Evolutionary conservation across 2,113 vertebrate species (phyloP), one percentile per base, ranked within the genome.

Genomic region (Promerops cafer): DNA sequence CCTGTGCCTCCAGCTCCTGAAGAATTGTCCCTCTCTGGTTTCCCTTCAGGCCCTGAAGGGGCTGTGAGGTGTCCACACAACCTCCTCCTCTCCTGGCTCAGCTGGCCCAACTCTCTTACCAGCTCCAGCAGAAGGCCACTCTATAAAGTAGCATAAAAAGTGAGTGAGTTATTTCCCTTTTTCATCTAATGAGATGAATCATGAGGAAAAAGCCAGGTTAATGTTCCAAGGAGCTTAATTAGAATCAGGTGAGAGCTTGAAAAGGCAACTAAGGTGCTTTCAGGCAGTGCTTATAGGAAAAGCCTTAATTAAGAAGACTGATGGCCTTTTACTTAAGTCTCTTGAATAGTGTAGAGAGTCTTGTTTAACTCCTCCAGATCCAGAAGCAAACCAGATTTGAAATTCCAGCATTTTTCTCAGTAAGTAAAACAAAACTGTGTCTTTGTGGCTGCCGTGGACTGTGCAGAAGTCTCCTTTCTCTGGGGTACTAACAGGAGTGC

Each of bases 171-270:
- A 98, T 98, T 98, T 98, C 97, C 98, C 97, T 98, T 97, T 97
- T 98, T 98, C 98, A 97, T 64, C 97, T 99, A 99, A 99, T 98
- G 98, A 99, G 98, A 98, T 98, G 98, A 98, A 98, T 98, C 98
- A 98, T 93, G 94, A 97, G 78, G 96, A 97, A 97, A 95, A 98
- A 98, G 97, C 93, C 95, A 83, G 95, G 96, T 98, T 99, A 99
- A 98, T 99, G 98, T 98, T 99, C 98, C 98, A 98, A 98, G 90
- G 98, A 98, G 98, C 97, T 98, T 99, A 99, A 99, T 99, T 99
- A 99, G 98, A 98, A 98, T 98, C 98, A 98, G 98, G 98, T 98
- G 98, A 98, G 98, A 98, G 97, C 97, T 96, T 59, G 97, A 97
- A 98, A 97, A 98, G 97, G 81, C 97, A 98, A 93, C 98, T 97